phyloP scores from a whole-genome alignment of 2,888 invertebrate species.

The Amblyjoppa fuscipennis region DNA sequence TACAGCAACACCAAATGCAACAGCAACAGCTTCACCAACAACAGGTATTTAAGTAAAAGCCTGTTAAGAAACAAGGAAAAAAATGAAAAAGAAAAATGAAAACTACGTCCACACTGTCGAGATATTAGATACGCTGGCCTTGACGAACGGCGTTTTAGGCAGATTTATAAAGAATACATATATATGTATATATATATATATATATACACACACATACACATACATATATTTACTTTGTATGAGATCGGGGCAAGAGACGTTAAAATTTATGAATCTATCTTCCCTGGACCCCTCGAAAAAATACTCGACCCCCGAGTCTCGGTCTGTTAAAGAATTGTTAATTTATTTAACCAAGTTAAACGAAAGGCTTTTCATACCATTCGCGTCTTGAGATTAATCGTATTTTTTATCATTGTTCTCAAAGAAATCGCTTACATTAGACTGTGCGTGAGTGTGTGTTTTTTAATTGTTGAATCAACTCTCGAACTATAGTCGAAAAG shows the following conservation, averaged over 20 bases:
- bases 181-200: constrained; percentile 26
- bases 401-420: constrained; percentile 41
- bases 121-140: constrained; percentile 34
- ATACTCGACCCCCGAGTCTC: constrained; percentile 43
- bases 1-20: constrained; percentile 86
- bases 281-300: constrained; percentile 13
- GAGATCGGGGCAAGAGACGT: constrained; percentile 44
- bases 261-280: constrained; percentile 42
- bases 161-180: constrained; percentile 31
- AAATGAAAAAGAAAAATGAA: constrained; percentile 17
- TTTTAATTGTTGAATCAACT: constrained; percentile 64
- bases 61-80: constrained; percentile 62
- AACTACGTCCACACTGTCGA: constrained; percentile 32
- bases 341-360: constrained; percentile 56
- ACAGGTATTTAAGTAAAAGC: constrained; percentile 85
- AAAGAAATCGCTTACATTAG: constrained; percentile 32
- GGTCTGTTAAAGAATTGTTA: constrained; percentile 54
- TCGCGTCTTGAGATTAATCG: constrained; percentile 31
- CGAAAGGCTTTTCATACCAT: constrained; percentile 31
- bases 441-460: constrained; percentile 54
- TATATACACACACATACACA: constrained; percentile 29
- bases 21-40: constrained; percentile 87
- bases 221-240: constrained; percentile 50
- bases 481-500: constrained; percentile 62
- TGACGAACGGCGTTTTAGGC: constrained; percentile 22